These are phyloP conservation scores for Melanotaenia boesemani DNA, from an alignment of 2,797 vertebrate species.

Conservation along the genomic window DNA sequence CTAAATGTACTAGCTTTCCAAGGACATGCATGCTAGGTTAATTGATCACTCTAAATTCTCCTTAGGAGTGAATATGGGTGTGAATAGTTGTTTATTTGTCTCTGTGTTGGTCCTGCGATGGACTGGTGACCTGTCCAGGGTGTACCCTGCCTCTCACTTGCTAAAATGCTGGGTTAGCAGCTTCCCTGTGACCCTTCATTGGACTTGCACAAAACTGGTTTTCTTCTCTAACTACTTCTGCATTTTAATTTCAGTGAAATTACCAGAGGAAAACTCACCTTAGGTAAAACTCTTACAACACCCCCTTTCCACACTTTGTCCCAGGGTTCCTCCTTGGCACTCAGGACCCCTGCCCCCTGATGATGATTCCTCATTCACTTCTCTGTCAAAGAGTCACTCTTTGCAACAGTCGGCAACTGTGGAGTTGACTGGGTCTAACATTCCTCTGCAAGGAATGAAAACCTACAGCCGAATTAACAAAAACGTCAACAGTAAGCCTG, in stretches of 20 bases:
- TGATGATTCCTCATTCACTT: constrained; percentile 31
- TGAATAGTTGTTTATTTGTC: too few species aligned
- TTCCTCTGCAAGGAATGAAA: constrained; percentile 69
- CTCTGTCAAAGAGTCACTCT: constrained; percentile 52
- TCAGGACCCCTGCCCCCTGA: constrained; percentile 75
- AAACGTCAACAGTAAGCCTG: constrained; percentile 85
- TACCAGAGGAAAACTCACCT: constrained; percentile 79
- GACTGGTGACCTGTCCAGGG: too few species aligned
- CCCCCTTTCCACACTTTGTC: constrained; percentile 45
- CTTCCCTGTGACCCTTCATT: too few species aligned
- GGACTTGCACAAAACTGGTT: not conserved
- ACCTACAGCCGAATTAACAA: constrained; percentile 80
- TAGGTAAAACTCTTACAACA: constrained; percentile 47
- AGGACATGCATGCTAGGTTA: too few species aligned
- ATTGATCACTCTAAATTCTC: too few species aligned
- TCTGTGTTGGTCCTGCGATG: too few species aligned
- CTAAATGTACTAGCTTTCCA: not conserved
- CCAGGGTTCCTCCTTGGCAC: constrained; percentile 46
- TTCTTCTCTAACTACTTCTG: constrained; percentile 1
- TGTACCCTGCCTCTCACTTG: too few species aligned
- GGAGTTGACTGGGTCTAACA: constrained; percentile 33
- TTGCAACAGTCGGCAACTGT: constrained; percentile 55
- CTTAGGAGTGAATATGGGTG: too few species aligned
- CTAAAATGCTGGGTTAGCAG: too few species aligned
- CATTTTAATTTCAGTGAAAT: constrained; percentile 86